A percentile compares a stretch with the other conserved stretches of the same genome.
Evolutionary conservation across 30 jellyfish, hydroid and myxozoan species (phyloP).

Genomic region (Hydractinia echinata): DNA sequence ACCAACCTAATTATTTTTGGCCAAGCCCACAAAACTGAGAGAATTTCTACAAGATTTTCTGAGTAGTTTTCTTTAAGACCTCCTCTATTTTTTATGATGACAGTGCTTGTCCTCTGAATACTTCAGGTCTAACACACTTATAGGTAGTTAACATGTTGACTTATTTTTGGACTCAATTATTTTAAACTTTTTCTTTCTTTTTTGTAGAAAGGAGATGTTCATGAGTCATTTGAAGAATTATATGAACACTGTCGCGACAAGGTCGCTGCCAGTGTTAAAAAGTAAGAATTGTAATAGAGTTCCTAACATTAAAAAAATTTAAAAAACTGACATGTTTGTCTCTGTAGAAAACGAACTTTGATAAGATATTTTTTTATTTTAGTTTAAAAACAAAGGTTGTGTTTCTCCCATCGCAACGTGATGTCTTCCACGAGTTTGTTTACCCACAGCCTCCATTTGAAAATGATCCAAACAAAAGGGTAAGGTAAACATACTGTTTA

Average conservation of each 20-base stretch:
- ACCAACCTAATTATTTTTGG: no score
- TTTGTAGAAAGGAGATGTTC: slow-evolving; percentile 67
- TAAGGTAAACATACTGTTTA: slow-evolving; percentile 4
- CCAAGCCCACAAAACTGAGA: no score
- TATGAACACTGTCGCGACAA: slow-evolving; percentile 40
- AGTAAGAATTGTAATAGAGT: slow-evolving; percentile 37
- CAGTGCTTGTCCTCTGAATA: no score
- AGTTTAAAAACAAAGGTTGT: slow-evolving; percentile 36
- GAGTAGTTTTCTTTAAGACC: no score
- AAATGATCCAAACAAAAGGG: slow-evolving; percentile 10
- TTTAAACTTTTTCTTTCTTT: background rate
- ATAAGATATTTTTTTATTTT: background rate
- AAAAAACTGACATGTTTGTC: background rate
- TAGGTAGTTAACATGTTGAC: no score
- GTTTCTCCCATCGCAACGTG: slow-evolving; percentile 83
- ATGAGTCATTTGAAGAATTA: slow-evolving; percentile 56
- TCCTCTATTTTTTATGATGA: no score
- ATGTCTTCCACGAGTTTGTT: slow-evolving; percentile 66
- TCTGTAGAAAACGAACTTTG: background rate
- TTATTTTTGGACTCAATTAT: no score
- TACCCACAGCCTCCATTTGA: slow-evolving; percentile 95
- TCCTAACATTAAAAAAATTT: background rate
- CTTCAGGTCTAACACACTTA: no score
- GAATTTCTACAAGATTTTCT: no score
- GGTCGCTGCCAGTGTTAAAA: slow-evolving; percentile 34